These are phyloP conservation scores for Cliona cf. orientalis DNA, from an alignment of 37 sponge, comb jelly and placozoan species.

Conservation along the genomic window DNA sequence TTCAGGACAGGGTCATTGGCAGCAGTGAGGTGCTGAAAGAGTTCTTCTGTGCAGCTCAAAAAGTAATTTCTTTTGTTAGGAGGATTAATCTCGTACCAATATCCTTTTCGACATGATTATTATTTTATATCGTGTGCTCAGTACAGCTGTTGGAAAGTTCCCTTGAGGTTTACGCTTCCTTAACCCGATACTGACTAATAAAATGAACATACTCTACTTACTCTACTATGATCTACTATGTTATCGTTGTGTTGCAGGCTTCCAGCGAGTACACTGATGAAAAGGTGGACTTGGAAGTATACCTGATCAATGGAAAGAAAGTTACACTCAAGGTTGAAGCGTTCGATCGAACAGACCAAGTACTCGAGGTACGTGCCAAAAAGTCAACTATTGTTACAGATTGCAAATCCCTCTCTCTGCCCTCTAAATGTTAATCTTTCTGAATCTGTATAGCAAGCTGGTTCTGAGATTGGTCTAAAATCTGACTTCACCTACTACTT, in stretches of 20 bases:
- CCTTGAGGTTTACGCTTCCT: background rate
- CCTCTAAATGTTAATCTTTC: too few species aligned
- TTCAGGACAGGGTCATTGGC: conserved; percentile 42
- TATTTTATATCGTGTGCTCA: background rate
- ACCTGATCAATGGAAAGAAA: conserved; percentile 57
- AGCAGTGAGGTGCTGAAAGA: conserved; percentile 52
- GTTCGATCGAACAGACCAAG: conserved; percentile 33
- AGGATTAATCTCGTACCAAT: too few species aligned
- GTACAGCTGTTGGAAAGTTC: background rate
- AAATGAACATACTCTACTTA: background rate
- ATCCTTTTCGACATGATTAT: too few species aligned
- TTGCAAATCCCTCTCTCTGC: conserved; percentile 3
- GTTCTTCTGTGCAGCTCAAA: conserved; percentile 66
- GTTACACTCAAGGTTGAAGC: conserved; percentile 8
- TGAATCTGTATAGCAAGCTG: conserved; percentile 19
- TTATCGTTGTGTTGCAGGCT: conserved; percentile 9
- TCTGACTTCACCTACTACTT: conserved; percentile 50
- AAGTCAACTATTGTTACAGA: background rate
- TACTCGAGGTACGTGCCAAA: conserved; percentile 47
- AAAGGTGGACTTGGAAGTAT: conserved; percentile 25
- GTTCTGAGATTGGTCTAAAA: conserved; percentile 16
- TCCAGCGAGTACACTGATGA: conserved; percentile 30
- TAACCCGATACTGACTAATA: background rate
- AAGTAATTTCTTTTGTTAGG: background rate
- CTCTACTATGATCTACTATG: background rate